Conservation (phyloP, 2,113 vertebrate genomes). For the Condylura cristata region DNA sequence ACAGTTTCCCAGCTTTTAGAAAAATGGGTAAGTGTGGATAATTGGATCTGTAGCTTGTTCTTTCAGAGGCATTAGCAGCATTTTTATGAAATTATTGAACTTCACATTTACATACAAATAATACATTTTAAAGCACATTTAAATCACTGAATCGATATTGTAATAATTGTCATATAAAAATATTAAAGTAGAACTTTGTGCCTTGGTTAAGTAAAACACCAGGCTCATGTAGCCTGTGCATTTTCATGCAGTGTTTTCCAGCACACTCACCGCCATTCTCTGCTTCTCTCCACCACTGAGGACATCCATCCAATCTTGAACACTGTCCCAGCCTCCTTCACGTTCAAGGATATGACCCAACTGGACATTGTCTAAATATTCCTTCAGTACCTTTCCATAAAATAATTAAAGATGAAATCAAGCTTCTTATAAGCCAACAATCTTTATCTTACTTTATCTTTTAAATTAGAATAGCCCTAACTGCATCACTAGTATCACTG, state of each 20-base stretch:
- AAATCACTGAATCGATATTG: not conserved
- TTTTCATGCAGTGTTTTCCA: not conserved
- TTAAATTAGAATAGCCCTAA: not conserved
- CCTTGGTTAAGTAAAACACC: not conserved
- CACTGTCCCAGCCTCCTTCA: slow-evolving; percentile 94
- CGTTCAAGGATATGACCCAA: slow-evolving; percentile 95
- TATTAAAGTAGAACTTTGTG: slow-evolving; percentile 9
- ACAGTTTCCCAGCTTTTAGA: not conserved
- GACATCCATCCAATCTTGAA: slow-evolving; percentile 99
- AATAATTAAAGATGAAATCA: slow-evolving; percentile 62
- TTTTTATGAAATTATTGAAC: not conserved
- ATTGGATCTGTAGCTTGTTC: not conserved
- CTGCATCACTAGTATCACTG: slow-evolving; percentile 10
- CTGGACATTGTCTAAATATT: slow-evolving; percentile 97
- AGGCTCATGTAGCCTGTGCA: not conserved
- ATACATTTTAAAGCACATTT: not conserved
- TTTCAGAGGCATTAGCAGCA: not conserved
- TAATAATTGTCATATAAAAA: not conserved
- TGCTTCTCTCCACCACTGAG: slow-evolving; percentile 99
- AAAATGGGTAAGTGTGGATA: not conserved
- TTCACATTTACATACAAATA: slow-evolving; percentile 23
- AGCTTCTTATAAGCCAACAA: not conserved
- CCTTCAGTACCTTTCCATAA: slow-evolving; percentile 94
- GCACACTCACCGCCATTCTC: slow-evolving; percentile 94
- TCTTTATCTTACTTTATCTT: slow-evolving; percentile 39